Percentiles rank a stretch among this genome's conserved stretches.
These are phyloP conservation scores for Tragulus kanchil DNA, from an alignment of 2,113 vertebrate species.

Conservation along the genomic window DNA sequence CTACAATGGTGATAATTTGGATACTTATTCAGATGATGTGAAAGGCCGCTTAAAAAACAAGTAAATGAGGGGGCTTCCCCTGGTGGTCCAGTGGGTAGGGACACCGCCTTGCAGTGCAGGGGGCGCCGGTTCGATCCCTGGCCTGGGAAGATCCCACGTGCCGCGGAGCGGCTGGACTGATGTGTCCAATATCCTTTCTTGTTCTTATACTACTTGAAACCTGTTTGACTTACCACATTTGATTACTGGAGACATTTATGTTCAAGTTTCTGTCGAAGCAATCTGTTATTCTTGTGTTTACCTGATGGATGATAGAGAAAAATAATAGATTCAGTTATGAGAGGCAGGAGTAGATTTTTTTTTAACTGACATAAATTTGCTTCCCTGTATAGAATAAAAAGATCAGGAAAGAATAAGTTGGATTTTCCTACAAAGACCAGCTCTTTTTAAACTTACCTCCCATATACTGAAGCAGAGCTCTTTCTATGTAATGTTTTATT, in stretches of 20 bases:
- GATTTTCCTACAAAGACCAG: conserved; percentile 83
- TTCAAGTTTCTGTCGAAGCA: conserved; percentile 84
- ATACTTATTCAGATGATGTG: background rate
- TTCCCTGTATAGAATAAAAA: conserved; percentile 85
- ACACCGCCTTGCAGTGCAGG: no score
- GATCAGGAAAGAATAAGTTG: conserved; percentile 85
- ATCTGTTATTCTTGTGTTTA: conserved; percentile 86
- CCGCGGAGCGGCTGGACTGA: no score
- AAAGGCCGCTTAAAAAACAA: no score
- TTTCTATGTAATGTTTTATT: conserved; percentile 88
- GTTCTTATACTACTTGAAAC: conserved; percentile 76
- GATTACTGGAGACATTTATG: conserved; percentile 83
- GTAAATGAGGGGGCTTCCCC: no score
- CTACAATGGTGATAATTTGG: background rate
- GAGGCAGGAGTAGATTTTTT: conserved; percentile 85
- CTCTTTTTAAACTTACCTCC: conserved; percentile 83
- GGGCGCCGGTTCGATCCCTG: no score
- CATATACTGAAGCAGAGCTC: conserved; percentile 83
- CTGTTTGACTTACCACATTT: conserved; percentile 81
- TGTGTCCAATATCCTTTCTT: conserved; percentile 81
- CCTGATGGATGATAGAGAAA: conserved; percentile 84
- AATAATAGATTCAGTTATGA: conserved; percentile 88
- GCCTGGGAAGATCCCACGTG: no score
- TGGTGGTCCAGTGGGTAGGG: no score
- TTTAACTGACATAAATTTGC: conserved; percentile 87